phyloP scores from a whole-genome alignment of 2,113 vertebrate genomes.

The Nematolebias whitei region DNA sequence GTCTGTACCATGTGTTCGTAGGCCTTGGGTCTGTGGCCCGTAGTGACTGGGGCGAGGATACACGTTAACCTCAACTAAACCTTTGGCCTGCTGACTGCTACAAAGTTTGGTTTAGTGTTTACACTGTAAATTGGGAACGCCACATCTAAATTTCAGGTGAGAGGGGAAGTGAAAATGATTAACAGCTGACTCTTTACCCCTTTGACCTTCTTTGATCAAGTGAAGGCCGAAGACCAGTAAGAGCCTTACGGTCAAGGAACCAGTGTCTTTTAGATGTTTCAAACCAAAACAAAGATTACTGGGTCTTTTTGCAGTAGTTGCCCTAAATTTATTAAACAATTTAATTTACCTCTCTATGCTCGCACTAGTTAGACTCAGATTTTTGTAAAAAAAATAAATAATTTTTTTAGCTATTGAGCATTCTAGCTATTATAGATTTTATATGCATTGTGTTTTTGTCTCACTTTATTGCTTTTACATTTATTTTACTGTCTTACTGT shows the following conservation, averaged over 20 bases:
- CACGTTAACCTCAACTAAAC: slow-evolving; percentile 51
- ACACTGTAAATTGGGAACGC: slow-evolving; percentile 22
- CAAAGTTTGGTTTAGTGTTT: slow-evolving; percentile 45
- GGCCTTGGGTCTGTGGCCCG: slow-evolving; percentile 29
- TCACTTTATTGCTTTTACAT: too few relatives aligned
- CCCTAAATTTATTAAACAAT: too few relatives aligned
- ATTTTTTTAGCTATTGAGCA: too few relatives aligned
- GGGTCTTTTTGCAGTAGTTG: too few relatives aligned
- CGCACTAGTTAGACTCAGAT: too few relatives aligned
- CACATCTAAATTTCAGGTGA: slow-evolving; percentile 15
- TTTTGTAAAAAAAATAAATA: too few relatives aligned
- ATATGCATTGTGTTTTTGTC: too few relatives aligned
- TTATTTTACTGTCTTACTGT: too few relatives aligned
- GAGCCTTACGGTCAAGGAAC: background rate
- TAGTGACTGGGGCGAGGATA: slow-evolving; percentile 18
- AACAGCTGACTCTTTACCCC: slow-evolving; percentile 28
- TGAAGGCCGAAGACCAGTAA: background rate
- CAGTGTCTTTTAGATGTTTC: too few relatives aligned
- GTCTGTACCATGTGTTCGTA: slow-evolving; percentile 12
- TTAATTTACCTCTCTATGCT: too few relatives aligned
- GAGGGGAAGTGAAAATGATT: slow-evolving; percentile 25
- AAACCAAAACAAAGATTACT: too few relatives aligned
- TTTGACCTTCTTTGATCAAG: slow-evolving; percentile 13
- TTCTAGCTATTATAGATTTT: too few relatives aligned
- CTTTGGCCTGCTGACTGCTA: slow-evolving; percentile 40